Conservation (phyloP, 2,113 vertebrate species). For the Ifrita kowaldi region DNA sequence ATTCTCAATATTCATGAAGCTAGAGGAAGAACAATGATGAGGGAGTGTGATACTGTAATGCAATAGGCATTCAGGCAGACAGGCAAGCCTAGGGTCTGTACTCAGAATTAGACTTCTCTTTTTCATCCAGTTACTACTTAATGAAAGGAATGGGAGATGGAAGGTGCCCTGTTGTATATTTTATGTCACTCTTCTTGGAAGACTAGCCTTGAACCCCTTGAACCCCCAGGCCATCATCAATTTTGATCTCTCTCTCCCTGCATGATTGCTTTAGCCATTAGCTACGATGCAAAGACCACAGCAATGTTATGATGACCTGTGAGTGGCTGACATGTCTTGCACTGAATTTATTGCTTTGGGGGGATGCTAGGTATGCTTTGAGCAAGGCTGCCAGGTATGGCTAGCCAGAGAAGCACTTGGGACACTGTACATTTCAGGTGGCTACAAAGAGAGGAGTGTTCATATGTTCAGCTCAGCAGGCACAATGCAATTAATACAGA, state of each 20-base stretch:
- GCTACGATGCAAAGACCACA: background rate
- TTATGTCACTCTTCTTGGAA: background rate
- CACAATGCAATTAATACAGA: background rate
- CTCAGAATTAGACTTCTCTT: background rate
- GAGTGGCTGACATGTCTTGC: background rate
- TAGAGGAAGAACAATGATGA: background rate
- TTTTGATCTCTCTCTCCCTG: background rate
- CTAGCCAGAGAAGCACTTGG: background rate
- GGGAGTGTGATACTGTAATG: background rate
- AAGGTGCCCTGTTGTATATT: background rate
- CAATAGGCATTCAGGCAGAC: background rate
- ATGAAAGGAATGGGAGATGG: background rate
- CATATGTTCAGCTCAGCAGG: background rate
- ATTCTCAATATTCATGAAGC: background rate
- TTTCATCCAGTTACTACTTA: background rate
- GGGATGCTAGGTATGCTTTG: background rate
- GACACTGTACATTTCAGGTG: accelerated
- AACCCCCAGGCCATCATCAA: background rate
- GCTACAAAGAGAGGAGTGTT: background rate
- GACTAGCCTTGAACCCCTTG: background rate
- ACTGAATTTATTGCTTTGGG: background rate
- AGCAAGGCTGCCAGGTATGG: background rate
- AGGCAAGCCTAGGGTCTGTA: background rate
- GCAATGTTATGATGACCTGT: background rate
- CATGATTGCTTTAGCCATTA: background rate